Evolutionary conservation across 2,113 vertebrate genomes (phyloP).

Genomic region (Podarcis cretensis): DNA sequence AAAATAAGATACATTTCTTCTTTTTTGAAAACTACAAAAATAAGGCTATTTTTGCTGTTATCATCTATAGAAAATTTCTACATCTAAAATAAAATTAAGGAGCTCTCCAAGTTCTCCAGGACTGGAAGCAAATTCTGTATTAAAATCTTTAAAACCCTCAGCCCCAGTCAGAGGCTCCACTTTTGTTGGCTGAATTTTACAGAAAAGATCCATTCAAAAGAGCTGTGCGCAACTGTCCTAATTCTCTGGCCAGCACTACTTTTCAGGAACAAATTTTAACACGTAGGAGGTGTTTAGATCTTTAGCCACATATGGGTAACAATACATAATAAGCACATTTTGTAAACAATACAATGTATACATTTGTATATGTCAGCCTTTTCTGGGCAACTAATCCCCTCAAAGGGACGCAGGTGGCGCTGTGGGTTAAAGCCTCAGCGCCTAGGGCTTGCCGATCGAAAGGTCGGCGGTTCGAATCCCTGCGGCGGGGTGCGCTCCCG

Average conservation of each 20-base stretch:
- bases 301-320: neutral
- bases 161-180: neutral
- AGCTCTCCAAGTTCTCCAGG: neutral
- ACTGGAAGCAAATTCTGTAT: neutral
- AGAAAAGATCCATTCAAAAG: neutral
- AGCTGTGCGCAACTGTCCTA: neutral
- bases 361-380: neutral
- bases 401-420: too few relatives aligned
- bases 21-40: slow-evolving; percentile 38
- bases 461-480: too few relatives aligned
- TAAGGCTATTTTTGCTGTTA: slow-evolving; percentile 20
- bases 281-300: neutral
- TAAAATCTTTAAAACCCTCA: neutral
- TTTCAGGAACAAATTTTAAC: neutral
- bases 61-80: slow-evolving; percentile 2
- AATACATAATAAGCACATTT: neutral
- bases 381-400: too few relatives aligned
- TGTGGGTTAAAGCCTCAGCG: too few relatives aligned
- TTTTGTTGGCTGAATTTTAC: neutral
- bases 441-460: too few relatives aligned
- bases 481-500: too few relatives aligned
- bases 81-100: slow-evolving; percentile 19
- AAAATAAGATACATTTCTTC: slow-evolving; percentile 21
- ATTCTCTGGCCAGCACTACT: neutral
- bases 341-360: neutral